Conservation (phyloP, 1,140 invertebrate species). For the Atta texana region DNA sequence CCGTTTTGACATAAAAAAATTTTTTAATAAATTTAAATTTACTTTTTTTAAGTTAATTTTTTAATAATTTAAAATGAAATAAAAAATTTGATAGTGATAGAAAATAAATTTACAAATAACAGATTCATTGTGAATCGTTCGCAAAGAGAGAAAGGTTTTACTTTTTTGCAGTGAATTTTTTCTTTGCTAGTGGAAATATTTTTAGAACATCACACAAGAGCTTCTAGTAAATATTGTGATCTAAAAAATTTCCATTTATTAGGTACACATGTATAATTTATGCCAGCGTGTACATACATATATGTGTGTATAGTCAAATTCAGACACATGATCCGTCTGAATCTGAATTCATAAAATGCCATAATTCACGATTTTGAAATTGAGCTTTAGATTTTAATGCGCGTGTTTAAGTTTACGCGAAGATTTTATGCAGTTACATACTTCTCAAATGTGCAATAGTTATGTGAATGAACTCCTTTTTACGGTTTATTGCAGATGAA, state of each 20-base stretch:
- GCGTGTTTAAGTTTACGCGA: conserved; percentile 26
- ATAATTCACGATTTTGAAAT: neutral
- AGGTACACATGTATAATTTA: neutral
- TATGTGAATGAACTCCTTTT: neutral
- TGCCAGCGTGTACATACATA: too few species aligned
- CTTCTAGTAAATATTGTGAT: neutral
- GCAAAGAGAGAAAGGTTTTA: neutral
- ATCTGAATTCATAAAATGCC: neutral
- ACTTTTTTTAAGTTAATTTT: neutral
- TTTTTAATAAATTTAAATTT: neutral
- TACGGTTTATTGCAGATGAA: conserved; percentile 12
- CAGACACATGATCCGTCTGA: neutral
- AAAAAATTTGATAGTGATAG: neutral
- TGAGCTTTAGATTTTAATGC: neutral
- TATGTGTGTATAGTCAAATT: neutral
- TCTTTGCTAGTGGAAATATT: neutral
- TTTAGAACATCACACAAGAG: neutral
- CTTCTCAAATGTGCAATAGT: neutral
- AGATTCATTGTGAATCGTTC: neutral
- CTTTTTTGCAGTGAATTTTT: neutral
- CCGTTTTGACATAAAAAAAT: neutral
- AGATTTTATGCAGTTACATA: conserved; percentile 23
- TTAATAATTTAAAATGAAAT: neutral
- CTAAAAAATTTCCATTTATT: neutral
- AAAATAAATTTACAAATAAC: neutral